phyloP scores from a whole-genome alignment of 2,113 vertebrate genomes.

The Tauraco erythrolophus region DNA sequence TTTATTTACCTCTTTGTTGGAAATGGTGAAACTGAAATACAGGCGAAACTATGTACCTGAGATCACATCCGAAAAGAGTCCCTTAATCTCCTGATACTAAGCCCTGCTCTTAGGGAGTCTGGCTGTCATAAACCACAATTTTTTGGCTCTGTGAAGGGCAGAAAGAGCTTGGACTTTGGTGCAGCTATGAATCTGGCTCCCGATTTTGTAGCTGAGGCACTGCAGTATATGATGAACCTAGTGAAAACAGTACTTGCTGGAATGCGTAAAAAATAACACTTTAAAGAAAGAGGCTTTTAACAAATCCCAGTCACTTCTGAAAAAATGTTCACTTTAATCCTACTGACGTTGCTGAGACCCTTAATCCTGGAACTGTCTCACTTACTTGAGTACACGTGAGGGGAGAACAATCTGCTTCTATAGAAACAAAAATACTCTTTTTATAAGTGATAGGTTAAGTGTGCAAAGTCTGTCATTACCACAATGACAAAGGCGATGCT shows the following conservation, averaged over 20 bases:
- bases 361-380: slow-evolving; percentile 47
- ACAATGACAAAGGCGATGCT: slow-evolving; percentile 4
- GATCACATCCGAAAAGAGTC: not conserved
- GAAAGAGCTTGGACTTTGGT: not conserved
- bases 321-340: slow-evolving; percentile 11
- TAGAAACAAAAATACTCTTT: slow-evolving; percentile 23
- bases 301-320: slow-evolving; percentile 46
- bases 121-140: not conserved
- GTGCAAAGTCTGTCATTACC: slow-evolving; percentile 22
- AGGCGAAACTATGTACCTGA: not conserved
- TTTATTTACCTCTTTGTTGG: not conserved
- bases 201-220: not conserved
- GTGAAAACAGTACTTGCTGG: not conserved
- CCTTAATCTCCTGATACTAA: not conserved
- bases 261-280: slow-evolving; percentile 12
- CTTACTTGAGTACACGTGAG: not conserved
- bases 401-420: slow-evolving; percentile 14
- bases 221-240: not conserved
- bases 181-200: not conserved
- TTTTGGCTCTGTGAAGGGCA: not conserved
- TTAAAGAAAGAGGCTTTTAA: slow-evolving; percentile 26
- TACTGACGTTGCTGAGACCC: slow-evolving; percentile 5
- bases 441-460: slow-evolving; percentile 8
- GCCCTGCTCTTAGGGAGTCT: not conserved
- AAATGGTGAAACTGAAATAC: not conserved